Evolutionary conservation across 2,797 vertebrate species (phyloP).

Genomic region (Sebastes cheni): DNA sequence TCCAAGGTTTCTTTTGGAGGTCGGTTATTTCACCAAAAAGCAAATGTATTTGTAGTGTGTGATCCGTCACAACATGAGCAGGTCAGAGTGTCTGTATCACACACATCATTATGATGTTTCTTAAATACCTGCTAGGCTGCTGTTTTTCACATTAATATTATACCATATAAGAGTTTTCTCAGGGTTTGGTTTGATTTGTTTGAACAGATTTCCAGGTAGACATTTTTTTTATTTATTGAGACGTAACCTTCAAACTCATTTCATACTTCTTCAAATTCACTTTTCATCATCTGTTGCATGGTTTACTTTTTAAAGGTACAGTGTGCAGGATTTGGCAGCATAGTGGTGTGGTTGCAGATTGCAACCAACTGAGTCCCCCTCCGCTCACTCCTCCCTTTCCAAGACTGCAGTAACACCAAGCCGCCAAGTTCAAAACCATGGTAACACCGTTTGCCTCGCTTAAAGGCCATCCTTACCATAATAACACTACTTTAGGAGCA

Average conservation of each 20-base stretch:
- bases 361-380: too few relatives aligned
- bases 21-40: background rate
- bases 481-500: too few relatives aligned
- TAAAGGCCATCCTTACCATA: too few relatives aligned
- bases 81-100: background rate
- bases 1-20: background rate
- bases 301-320: background rate
- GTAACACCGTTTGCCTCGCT: rapidly evolving
- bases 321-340: too few relatives aligned
- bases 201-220: background rate
- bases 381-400: too few relatives aligned
- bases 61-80: background rate
- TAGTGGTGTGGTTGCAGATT: too few relatives aligned
- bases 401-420: rapidly evolving
- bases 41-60: background rate
- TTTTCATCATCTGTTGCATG: background rate
- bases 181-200: background rate
- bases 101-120: background rate
- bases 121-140: background rate
- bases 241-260: background rate
- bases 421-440: too few relatives aligned
- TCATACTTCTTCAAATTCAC: background rate
- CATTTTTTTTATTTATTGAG: background rate
- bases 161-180: background rate
- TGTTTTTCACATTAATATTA: background rate